phyloP scores from a whole-genome alignment of 2,888 invertebrate genomes.

The Monopis laevigella region DNA sequence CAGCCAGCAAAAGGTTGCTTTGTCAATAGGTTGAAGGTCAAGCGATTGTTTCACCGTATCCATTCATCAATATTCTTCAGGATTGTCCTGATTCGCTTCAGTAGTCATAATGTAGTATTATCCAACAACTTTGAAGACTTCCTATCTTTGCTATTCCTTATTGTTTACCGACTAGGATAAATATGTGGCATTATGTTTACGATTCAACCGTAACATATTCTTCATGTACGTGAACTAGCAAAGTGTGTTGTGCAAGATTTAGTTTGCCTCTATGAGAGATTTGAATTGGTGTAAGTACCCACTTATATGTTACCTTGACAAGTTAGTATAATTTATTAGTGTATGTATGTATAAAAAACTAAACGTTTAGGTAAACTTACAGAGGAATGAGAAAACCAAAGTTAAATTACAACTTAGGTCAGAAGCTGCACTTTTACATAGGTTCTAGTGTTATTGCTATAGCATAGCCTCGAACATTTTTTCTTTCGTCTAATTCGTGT shows the following conservation, averaged over 20 bases:
- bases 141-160: not conserved
- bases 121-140: not conserved
- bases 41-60: slow-evolving; percentile 13
- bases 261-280: slow-evolving; percentile 1
- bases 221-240: not conserved
- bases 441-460: too few relatives aligned
- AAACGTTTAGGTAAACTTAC: too few relatives aligned
- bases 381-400: too few relatives aligned
- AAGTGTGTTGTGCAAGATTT: not conserved
- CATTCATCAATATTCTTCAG: slow-evolving; percentile 4
- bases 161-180: not conserved
- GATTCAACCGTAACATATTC: not conserved
- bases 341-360: too few relatives aligned
- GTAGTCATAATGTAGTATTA: slow-evolving; percentile 6
- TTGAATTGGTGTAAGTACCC: not conserved
- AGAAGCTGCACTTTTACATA: too few relatives aligned
- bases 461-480: too few relatives aligned
- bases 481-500: too few relatives aligned
- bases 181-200: not conserved
- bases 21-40: slow-evolving; percentile 13
- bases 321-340: too few relatives aligned
- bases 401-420: too few relatives aligned
- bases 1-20: slow-evolving; percentile 7
- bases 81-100: slow-evolving; percentile 6
- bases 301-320: too few relatives aligned